Percentiles rank a stretch among this genome's conserved stretches.
Evolutionary conservation across 2,113 vertebrate genomes (phyloP).

Genomic region (Gasterosteus nipponicus): DNA sequence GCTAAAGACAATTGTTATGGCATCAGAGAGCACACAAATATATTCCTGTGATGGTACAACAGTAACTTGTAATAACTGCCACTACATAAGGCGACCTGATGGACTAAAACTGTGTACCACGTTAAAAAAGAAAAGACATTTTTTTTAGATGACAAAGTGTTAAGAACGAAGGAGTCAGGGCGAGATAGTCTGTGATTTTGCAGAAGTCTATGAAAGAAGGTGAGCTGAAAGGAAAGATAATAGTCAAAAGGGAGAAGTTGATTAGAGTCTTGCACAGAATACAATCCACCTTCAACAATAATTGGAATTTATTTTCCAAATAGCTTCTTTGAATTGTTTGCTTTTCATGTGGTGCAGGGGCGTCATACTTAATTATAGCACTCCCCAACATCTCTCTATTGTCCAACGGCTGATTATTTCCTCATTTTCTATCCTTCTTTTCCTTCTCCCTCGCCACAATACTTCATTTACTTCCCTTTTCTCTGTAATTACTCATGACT

Average conservation of each 20-base stretch:
- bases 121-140: slow-evolving; percentile 8
- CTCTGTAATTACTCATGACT: slow-evolving; percentile 6
- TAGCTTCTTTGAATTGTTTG: not conserved
- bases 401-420: not conserved
- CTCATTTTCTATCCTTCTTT: not conserved
- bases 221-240: not conserved
- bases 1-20: slow-evolving; percentile 40
- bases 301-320: not conserved
- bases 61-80: slow-evolving; percentile 66
- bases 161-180: not conserved
- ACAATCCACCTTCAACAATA: not conserved
- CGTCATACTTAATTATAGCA: not conserved
- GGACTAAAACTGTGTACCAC: slow-evolving; percentile 52
- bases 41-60: slow-evolving; percentile 55
- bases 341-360: not conserved
- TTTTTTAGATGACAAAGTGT: slow-evolving; percentile 20
- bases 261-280: not conserved
- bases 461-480: slow-evolving; percentile 16
- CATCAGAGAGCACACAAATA: slow-evolving; percentile 41
- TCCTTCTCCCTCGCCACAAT: not conserved
- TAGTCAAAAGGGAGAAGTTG: not conserved
- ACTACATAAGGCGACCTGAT: slow-evolving; percentile 62
- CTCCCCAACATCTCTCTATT: not conserved
- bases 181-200: slow-evolving; percentile 1
- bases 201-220: not conserved